A percentile compares a stretch with the other conserved stretches of the same genome.
These are phyloP conservation scores for Musca vetustissima DNA, from an alignment of 1,140 invertebrate species.

Conservation along the genomic window DNA sequence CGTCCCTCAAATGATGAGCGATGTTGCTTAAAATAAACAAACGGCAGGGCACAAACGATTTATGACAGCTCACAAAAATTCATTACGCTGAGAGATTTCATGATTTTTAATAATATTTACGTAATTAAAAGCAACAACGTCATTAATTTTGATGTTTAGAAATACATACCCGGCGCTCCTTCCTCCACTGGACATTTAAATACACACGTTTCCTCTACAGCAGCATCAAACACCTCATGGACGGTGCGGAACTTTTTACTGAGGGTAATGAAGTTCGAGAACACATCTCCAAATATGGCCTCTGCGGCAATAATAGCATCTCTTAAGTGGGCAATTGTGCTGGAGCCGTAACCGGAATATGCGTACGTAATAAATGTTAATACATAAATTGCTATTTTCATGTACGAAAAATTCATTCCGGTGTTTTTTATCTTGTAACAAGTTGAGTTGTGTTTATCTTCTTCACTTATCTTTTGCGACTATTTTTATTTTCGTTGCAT, in stretches of 20 bases:
- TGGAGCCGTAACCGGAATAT: slow-evolving; percentile 78
- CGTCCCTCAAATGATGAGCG: not conserved
- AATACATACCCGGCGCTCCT: slow-evolving; percentile 25
- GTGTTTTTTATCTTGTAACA: not conserved
- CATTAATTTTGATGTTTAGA: not conserved
- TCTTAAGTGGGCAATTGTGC: slow-evolving; percentile 68
- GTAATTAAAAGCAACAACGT: slow-evolving; percentile 19
- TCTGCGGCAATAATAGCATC: slow-evolving; percentile 79
- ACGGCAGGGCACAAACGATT: not conserved
- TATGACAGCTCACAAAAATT: slow-evolving; percentile 1
- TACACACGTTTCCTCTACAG: slow-evolving; percentile 79
- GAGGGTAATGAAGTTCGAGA: slow-evolving; percentile 74
- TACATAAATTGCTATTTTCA: slow-evolving; percentile 72
- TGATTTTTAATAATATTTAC: slow-evolving; percentile 20
- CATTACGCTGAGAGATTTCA: not conserved
- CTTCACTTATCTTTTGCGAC: not conserved
- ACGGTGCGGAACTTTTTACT: slow-evolving; percentile 73
- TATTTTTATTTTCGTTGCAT: not conserved
- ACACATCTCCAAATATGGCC: slow-evolving; percentile 73
- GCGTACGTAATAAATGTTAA: slow-evolving; percentile 76
- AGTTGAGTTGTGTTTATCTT: not conserved
- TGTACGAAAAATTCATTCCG: slow-evolving; percentile 70
- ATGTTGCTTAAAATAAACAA: slow-evolving; percentile 16
- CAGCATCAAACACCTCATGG: slow-evolving; percentile 80
- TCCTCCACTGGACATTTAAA: slow-evolving; percentile 68